Evolutionary conservation across 2,888 invertebrate species (phyloP), one percentile per base, ranked within the genome.

Genomic region (Ormyrus rosae): DNA sequence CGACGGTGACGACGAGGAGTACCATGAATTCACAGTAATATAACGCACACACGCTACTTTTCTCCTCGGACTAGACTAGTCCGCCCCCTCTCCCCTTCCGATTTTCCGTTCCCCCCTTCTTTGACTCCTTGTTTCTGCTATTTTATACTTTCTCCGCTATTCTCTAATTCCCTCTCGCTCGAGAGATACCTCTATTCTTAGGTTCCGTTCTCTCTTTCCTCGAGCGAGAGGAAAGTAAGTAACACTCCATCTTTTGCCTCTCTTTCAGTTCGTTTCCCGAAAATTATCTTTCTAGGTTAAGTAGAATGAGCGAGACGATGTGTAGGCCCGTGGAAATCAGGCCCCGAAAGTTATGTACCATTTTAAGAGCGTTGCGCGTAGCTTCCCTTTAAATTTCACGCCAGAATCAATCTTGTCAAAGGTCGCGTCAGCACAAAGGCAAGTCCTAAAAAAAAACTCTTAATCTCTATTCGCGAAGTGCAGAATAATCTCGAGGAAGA

Each of bases 11-110:
- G 61, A 68, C 19, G 67, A 73, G 74, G 71, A 76, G 76, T 45
- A 76, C 58, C 76, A 76, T 76, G 80, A 72, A 76, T 76, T 80
- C 70, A 72, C 50, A 80, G 75, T 80, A 80, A 74, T 64, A 64
- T 9, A 73, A 0, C 19, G 19, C 19, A 19, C 56, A 9, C 63
- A 58, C 50, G 13, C 50, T 64, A 58, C 34, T 74, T 76, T 78
- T 74, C 13, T 77, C 64, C 55, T 67, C 45, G n/a, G 13, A 19
- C n/a, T 56, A 56, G n/a, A 9, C 64, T 51, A 45, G 5, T 56
- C 11, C 48, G 53, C n/a, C 13, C 10, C 55, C 46, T 13, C 19
- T 34, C 56, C 63, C 13, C 64, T 50, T 5, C 11, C 58, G 0
- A 13, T 10, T 13, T 46, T 45, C n/a, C 56, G 10, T 9, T 50